A percentile compares a stretch with the other conserved stretches of the same genome.
phyloP scores from a whole-genome alignment of 2,888 invertebrate genomes.

The Rhingia rostrata region DNA sequence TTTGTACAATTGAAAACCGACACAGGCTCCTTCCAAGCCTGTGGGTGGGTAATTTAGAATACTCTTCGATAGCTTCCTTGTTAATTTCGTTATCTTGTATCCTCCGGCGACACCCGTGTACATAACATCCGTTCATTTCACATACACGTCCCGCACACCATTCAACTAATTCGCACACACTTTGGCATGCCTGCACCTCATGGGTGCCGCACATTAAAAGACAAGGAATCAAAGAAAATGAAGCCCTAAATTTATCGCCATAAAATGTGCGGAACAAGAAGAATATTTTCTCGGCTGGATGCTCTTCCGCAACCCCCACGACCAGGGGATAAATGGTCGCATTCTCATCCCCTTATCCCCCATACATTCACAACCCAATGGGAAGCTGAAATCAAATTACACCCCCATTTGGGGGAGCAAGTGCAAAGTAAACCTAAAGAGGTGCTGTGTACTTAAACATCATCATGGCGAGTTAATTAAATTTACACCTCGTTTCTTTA shows the following conservation, averaged over 20 bases:
- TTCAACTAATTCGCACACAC: slow-evolving; percentile 22
- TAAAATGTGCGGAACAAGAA: slow-evolving; percentile 33
- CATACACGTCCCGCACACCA: slow-evolving; percentile 5
- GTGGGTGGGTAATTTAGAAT: slow-evolving; percentile 10
- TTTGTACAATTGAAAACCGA: too few relatives aligned
- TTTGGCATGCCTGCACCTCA: not conserved
- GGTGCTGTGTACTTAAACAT: slow-evolving; percentile 70
- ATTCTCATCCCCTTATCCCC: not conserved
- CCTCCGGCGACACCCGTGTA: slow-evolving; percentile 66
- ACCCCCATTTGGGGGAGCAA: slow-evolving; percentile 51
- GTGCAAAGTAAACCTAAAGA: slow-evolving; percentile 71
- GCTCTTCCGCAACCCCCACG: slow-evolving; percentile 30
- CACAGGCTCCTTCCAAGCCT: too few relatives aligned
- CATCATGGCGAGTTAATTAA: slow-evolving; percentile 73
- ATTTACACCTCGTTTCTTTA: slow-evolving; percentile 73
- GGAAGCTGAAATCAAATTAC: slow-evolving; percentile 71
- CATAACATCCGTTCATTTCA: slow-evolving; percentile 47
- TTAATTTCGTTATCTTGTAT: slow-evolving; percentile 61
- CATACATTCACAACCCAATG: slow-evolving; percentile 51
- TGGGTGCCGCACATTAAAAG: slow-evolving; percentile 36
- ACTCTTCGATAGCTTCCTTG: slow-evolving; percentile 44
- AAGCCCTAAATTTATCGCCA: slow-evolving; percentile 61
- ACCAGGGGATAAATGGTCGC: slow-evolving; percentile 55
- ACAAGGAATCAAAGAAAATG: slow-evolving; percentile 59
- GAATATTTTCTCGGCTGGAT: slow-evolving; percentile 35